Percentiles rank a stretch among this genome's conserved stretches.
phyloP scores from a whole-genome alignment of 2,797 vertebrate species.

The Onychomys leucogaster region DNA sequence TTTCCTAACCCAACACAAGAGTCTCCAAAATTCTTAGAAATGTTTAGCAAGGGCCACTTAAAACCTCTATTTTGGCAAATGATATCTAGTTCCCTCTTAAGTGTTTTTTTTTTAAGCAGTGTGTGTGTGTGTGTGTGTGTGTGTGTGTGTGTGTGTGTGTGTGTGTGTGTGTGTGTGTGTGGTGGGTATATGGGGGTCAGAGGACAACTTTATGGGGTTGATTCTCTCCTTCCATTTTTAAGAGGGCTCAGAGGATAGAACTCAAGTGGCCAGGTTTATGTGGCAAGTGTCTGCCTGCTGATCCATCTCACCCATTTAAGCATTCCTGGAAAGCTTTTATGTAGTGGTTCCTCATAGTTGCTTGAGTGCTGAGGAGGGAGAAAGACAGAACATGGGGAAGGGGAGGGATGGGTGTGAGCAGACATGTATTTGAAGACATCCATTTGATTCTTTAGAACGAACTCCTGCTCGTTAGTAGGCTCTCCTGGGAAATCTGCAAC shows the following conservation, averaged over 20 bases:
- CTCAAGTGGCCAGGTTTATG: neutral
- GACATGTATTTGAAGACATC: slow-evolving; percentile 28
- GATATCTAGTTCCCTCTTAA: slow-evolving; percentile 31
- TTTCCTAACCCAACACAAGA: slow-evolving; percentile 19
- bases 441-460: slow-evolving; percentile 56
- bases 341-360: neutral
- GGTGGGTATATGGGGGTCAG: neutral
- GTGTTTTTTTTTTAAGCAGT: neutral
- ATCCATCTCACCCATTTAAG: neutral
- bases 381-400: neutral
- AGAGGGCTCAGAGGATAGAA: neutral
- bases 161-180: neutral
- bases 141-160: neutral
- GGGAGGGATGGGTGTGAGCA: neutral
- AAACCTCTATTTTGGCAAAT: neutral
- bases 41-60: neutral
- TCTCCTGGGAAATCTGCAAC: slow-evolving; percentile 62
- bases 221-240: neutral
- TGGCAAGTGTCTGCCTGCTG: neutral
- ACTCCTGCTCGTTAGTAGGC: neutral
- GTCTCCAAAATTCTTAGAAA: neutral
- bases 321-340: neutral
- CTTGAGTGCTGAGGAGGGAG: neutral
- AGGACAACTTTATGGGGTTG: neutral
- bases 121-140: neutral